These are phyloP conservation scores for Leptinotarsa rubiginosa DNA, from an alignment of 2,888 invertebrate genomes.

Conservation along the genomic window DNA sequence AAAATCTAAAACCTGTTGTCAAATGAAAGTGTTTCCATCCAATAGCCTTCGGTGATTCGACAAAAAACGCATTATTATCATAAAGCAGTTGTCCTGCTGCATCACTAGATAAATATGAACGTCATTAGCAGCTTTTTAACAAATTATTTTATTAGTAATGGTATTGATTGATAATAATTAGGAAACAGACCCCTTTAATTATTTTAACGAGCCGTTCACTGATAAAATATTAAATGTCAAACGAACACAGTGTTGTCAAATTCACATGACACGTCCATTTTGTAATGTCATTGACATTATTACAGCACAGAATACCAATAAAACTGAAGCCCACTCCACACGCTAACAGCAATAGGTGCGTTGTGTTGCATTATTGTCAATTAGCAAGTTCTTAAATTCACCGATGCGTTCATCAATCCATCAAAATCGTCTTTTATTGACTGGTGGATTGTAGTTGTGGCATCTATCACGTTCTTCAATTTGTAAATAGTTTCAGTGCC, in stretches of 20 bases:
- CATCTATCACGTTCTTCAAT: too few relatives aligned
- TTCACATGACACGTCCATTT: not conserved
- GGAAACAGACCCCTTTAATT: slow-evolving; percentile 20
- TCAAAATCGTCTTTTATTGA: too few relatives aligned
- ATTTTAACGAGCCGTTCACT: slow-evolving; percentile 33
- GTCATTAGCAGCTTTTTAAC: not conserved
- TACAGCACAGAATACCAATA: too few relatives aligned
- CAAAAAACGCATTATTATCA: slow-evolving; percentile 7
- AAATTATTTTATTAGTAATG: not conserved
- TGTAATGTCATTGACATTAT: not conserved
- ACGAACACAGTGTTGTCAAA: not conserved
- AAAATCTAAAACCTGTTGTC: slow-evolving; percentile 52
- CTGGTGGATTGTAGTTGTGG: too few relatives aligned
- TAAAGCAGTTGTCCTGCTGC: not conserved
- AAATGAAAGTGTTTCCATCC: slow-evolving; percentile 46
- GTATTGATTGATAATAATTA: slow-evolving; percentile 17
- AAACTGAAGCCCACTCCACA: too few relatives aligned
- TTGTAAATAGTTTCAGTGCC: too few relatives aligned
- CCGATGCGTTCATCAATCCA: too few relatives aligned
- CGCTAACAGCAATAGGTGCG: too few relatives aligned
- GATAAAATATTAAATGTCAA: slow-evolving; percentile 24
- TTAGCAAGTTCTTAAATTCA: too few relatives aligned
- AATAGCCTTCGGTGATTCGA: slow-evolving; percentile 19
- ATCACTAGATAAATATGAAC: not conserved
- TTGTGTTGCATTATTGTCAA: too few relatives aligned